phyloP scores from a whole-genome alignment of 2,113 vertebrate genomes.

The Rhinoptilus africanus region DNA sequence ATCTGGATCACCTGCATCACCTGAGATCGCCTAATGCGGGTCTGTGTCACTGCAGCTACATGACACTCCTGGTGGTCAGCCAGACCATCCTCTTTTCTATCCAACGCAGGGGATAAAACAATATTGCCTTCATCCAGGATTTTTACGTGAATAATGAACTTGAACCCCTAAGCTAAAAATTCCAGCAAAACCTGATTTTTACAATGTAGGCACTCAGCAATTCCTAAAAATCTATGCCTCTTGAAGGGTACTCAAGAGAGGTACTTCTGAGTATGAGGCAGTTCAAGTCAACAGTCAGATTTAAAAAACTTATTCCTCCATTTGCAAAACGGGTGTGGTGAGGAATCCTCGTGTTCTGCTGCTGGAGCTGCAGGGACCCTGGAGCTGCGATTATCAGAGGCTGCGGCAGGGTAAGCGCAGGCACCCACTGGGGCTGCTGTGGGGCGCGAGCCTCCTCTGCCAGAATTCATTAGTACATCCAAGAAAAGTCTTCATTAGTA shows the following conservation, averaged over 20 bases:
- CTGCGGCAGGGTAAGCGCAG: rapidly evolving
- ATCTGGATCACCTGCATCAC: neutral
- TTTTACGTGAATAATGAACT: neutral
- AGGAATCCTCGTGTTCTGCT: neutral
- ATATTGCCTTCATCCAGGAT: neutral
- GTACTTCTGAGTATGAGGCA: neutral
- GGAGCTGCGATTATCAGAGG: rapidly evolving
- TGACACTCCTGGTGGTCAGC: neutral
- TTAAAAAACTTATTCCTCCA: neutral
- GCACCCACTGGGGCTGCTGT: neutral
- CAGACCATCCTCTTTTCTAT: no score
- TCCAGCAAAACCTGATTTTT: neutral
- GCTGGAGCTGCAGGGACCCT: neutral
- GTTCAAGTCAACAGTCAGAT: neutral
- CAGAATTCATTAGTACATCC: no score
- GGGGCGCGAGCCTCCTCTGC: rapidly evolving
- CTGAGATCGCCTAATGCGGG: no score
- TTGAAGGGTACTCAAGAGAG: neutral
- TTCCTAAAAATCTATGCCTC: neutral
- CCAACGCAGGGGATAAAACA: neutral
- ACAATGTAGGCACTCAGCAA: neutral
- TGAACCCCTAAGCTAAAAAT: neutral
- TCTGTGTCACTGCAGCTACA: neutral
- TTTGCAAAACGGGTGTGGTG: neutral
- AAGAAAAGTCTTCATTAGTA: neutral